Conservation (phyloP, 2,888 invertebrate genomes). For the Caenorhabditis sp. region DNA sequence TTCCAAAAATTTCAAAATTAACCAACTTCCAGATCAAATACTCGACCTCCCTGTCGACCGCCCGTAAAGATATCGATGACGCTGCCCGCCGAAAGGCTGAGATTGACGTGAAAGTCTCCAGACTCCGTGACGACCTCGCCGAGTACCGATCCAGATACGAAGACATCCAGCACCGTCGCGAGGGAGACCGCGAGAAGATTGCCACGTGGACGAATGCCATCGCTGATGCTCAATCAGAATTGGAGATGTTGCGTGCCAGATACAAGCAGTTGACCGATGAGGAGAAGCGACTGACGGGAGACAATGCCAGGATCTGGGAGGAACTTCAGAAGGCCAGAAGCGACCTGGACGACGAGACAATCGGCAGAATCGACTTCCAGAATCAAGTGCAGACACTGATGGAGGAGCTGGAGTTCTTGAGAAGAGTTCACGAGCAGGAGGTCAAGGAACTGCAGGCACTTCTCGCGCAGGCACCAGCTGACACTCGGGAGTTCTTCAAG, state of each 20-base stretch:
- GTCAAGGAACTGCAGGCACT: conserved; percentile 83
- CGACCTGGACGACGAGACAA: conserved; percentile 84
- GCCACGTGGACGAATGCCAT: conserved; percentile 80
- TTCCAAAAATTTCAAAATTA: too few species aligned
- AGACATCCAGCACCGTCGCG: conserved; percentile 80
- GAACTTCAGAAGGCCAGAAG: conserved; percentile 82
- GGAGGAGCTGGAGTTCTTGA: conserved; percentile 83
- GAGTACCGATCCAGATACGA: conserved; percentile 82
- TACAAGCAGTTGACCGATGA: conserved; percentile 83
- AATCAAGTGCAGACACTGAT: conserved; percentile 83
- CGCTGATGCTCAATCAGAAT: conserved; percentile 82
- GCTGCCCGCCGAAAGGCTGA: conserved; percentile 85
- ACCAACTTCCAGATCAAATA: conserved; percentile 83
- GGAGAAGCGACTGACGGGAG: conserved; percentile 80
- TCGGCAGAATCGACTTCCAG: conserved; percentile 83
- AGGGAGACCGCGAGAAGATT: conserved; percentile 81
- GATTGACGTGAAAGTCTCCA: conserved; percentile 84
- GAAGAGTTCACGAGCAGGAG: conserved; percentile 83
- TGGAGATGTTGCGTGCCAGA: conserved; percentile 82
- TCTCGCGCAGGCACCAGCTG: conserved; percentile 82
- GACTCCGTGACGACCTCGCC: conserved; percentile 84
- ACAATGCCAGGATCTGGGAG: conserved; percentile 82
- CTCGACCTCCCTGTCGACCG: conserved; percentile 85
- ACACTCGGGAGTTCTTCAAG: conserved; percentile 85
- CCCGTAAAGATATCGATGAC: conserved; percentile 85